Evolutionary conservation across 2,888 invertebrate genomes (phyloP), one percentile per base, ranked within the genome.

Genomic region (Scaptodrosophila latifasciaeformis): DNA sequence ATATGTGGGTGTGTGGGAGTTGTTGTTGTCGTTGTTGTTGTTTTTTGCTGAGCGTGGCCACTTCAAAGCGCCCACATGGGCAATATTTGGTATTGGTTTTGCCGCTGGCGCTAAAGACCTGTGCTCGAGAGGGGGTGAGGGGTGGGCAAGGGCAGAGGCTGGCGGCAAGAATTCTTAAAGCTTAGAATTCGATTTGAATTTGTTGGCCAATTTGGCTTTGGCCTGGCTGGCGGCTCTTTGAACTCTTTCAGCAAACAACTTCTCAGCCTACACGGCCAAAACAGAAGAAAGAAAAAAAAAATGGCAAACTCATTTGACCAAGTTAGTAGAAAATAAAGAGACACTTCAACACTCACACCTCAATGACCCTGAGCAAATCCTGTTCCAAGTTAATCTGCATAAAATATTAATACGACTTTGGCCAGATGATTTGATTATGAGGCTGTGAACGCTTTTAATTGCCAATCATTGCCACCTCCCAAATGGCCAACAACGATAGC

Each of bases 161-260:
- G 15, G 35, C 37, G 58, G 42, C 45, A 31, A 55, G 52, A 59
- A 51, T 65, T 54, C 54, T 57, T 57, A 37, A 35, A 52, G 59
- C 51, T 59, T 47, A 72, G 67, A 66, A 74, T 53, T n/a, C n/a
- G n/a, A n/a, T n/a, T 59, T 57, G 56, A 52, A 59, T 53, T 64
- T 43, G 30, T 34, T 48, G 27, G 31, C 18, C 24, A 35, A 56
- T 48, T 51, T 49, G 29, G 37, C n/a, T n/a, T 9, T 31, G 35
- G 49, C 37, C 24, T 24, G 24, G 50, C 50, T 61, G 62, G 61
- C 61, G 51, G 37, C 40, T 13, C 71, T 75, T 75, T 64, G 68
- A 70, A 57, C 57, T 7, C 24, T 5, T 3, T 7, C 4, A 3
- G 4, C 24, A 24, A 3, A 24, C 24, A 3, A 24, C 24, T 24